Evolutionary conservation across 2,888 invertebrate genomes (phyloP), one percentile per base, ranked within the genome.

Genomic region (Noctuana brunneofusca): DNA sequence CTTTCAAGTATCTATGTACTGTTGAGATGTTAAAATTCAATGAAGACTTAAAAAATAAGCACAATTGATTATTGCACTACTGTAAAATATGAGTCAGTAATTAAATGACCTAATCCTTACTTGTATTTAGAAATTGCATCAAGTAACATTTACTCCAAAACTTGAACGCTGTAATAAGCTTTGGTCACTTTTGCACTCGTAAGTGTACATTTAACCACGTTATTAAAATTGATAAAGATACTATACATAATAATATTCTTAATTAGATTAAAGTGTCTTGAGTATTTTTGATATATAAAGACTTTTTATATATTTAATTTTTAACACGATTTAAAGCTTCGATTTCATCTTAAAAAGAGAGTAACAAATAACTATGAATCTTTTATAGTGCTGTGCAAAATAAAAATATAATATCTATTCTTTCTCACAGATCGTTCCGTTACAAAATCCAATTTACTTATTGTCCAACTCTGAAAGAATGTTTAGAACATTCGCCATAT

Each of bases 261-360:
- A 46, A 60, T 48, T 60, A 60, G 22, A 35, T 38, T 60, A 43
- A 69, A 64, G 69, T 59, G 27, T 59, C 22, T 54, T 53, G 60
- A 60, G 60, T 60, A 32, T 60, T 58, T 32, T 60, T 58, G 48
- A 62, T 62, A 55, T 55, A 55, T 62, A 62, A 46, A 54, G 60
- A 53, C 18, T 41, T 53, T 60, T 16, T 62, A 62, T 41, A 73
- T 76, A 70, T 72, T 70, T 69, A 79, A 79, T 2, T 77, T 86
- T 81, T 82, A 84, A 84, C 75, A 84, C 88, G 88, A 89, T 87
- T 89, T 89, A 89, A 89, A 89, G 89, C 89, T 89, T 87, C 75
- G 73, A 82, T 87, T 87, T 85, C 79, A 80, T 80, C 83, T 86
- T 88, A 89, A 69, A 82, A 81, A 76, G 76, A 76, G 70, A 77